These are phyloP conservation scores for Chaetoderma sp. DNA, from an alignment of 2,888 invertebrate genomes.

Conservation along the genomic window DNA sequence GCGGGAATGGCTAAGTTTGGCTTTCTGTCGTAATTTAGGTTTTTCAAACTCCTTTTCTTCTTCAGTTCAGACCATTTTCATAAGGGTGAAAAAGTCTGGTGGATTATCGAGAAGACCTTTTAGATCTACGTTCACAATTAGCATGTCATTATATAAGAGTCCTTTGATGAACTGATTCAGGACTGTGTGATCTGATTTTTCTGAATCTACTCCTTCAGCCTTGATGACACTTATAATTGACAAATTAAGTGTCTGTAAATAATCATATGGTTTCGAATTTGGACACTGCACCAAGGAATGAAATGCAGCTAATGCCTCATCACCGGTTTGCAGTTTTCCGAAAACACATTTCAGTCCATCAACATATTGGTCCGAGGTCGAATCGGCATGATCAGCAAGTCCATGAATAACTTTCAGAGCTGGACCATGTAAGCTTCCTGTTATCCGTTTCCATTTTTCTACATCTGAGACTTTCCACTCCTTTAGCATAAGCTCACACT, in stretches of 20 bases:
- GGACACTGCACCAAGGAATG: not conserved
- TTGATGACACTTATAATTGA: not conserved
- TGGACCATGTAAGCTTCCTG: not conserved
- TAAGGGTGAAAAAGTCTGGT: not conserved
- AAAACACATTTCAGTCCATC: not conserved
- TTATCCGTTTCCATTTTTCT: not conserved
- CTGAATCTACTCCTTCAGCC: not conserved
- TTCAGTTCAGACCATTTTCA: not conserved
- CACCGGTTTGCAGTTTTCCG: not conserved
- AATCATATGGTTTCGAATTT: too few relatives aligned
- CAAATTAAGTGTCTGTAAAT: not conserved
- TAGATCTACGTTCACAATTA: not conserved
- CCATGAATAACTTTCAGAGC: conserved; percentile 2
- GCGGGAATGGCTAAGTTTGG: too few relatives aligned
- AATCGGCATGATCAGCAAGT: not conserved
- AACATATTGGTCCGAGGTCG: not conserved
- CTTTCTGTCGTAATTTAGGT: too few relatives aligned
- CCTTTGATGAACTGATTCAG: conserved; percentile 8
- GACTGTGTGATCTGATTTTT: not conserved
- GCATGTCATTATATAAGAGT: not conserved
- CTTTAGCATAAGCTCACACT: too few relatives aligned
- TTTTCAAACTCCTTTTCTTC: too few relatives aligned
- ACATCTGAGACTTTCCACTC: too few relatives aligned
- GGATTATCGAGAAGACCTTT: not conserved
- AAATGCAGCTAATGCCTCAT: not conserved